Evolutionary conservation across 2,797 vertebrate genomes (phyloP), one percentile per base, ranked within the genome.

Genomic region (Silurus lanzhouensis): DNA sequence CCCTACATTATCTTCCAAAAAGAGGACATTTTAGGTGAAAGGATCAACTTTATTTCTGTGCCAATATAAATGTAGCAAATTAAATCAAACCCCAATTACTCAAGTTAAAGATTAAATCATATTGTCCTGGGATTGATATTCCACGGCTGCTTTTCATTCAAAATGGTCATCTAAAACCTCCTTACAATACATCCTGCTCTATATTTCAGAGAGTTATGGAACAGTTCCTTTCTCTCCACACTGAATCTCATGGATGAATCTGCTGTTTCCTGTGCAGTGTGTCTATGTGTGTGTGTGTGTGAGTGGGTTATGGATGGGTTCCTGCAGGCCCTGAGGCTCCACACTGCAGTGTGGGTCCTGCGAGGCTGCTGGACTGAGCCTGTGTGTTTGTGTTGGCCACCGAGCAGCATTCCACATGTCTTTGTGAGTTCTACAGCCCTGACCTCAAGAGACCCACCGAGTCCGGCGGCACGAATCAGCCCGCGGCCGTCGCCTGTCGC

Each of bases 371-470:
- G 90, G 91, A 92, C 91, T 90, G 88, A 92, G 92, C 90, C 91
- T 91, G 92, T 83, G 89, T 95, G 95, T 94, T 95, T 95, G 92
- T 90, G 88, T 93, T 95, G 95, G 94, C 94, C 91, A 86, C 89
- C 83, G 88, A 70, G 91, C 91, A 91, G 93, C 95, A 96, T 95
- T 95, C 94, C 95, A 93, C 94, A 94, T 93, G 93, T 95, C 95
- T 95, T 95, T 95, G 94, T 95, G 93, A 95, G 94, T 93, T 94
- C 94, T 92, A 92, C 93, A 91, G 94, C 92, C 85, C 91, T 94
- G 94, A 95, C 94, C 94, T 95, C 94, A 94, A 89, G 93, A 94
- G 94, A 95, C 94, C 93, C 94, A 92, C 91, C 90, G 91, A 87
- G 85, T 93, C 92, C 92, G 91, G 93, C 91, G 91, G 91, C 89